Percentiles rank a stretch among this genome's conserved stretches.
phyloP scores from a whole-genome alignment of 1,140 invertebrate genomes.

The Caenorhabditis brenneri region DNA sequence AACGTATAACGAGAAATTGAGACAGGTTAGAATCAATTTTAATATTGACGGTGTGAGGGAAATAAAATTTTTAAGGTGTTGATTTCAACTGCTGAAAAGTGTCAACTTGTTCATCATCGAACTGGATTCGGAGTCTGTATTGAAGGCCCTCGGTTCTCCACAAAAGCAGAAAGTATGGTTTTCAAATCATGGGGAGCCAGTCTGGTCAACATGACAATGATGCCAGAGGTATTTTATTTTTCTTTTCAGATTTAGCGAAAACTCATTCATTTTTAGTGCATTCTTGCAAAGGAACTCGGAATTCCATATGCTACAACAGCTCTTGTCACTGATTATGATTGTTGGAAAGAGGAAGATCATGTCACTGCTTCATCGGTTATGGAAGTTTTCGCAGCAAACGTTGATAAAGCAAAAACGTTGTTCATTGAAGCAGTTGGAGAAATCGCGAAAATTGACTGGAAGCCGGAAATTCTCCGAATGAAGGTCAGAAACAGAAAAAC shows the following conservation, averaged over 20 bases:
- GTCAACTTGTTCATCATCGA: slow-evolving; percentile 76
- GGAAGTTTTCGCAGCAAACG: slow-evolving; percentile 58
- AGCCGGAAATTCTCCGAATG: background rate
- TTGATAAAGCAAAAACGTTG: slow-evolving; percentile 58
- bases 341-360: slow-evolving; percentile 80
- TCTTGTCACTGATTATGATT: slow-evolving; percentile 96
- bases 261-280: slow-evolving; percentile 49
- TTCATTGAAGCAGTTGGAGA: slow-evolving; percentile 59
- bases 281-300: slow-evolving; percentile 86
- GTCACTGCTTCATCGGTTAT: slow-evolving; percentile 54
- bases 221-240: slow-evolving; percentile 81
- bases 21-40: slow-evolving; percentile 56
- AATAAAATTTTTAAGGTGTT: slow-evolving; percentile 72
- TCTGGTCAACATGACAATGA: slow-evolving; percentile 93
- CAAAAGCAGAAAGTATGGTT: slow-evolving; percentile 87
- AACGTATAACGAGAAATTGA: slow-evolving; percentile 63
- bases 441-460: slow-evolving; percentile 56
- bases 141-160: slow-evolving; percentile 92
- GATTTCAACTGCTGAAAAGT: slow-evolving; percentile 76
- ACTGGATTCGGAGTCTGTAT: slow-evolving; percentile 86
- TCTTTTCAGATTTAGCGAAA: background rate
- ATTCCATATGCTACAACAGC: slow-evolving; percentile 88
- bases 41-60: slow-evolving; percentile 81
- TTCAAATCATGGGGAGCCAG: slow-evolving; percentile 85
- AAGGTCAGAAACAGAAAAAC: background rate